phyloP scores from a whole-genome alignment of 1,140 invertebrate species.

The Neodiprion lecontei region DNA sequence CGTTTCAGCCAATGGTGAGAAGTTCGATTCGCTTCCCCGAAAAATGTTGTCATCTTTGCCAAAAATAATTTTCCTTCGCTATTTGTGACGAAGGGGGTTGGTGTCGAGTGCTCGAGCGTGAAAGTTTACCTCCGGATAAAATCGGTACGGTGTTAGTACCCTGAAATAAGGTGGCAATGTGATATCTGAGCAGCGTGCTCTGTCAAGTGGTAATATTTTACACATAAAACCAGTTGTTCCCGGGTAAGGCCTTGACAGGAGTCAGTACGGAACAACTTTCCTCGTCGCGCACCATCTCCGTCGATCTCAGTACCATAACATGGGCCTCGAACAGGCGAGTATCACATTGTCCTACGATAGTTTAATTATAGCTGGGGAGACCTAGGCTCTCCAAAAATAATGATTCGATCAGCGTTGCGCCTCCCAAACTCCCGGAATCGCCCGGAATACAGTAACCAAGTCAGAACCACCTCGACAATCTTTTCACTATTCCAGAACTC shows the following conservation, averaged over 20 bases:
- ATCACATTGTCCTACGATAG: conserved; percentile 50
- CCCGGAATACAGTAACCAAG: neutral
- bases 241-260: neutral
- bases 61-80: conserved; percentile 25
- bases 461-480: too few species aligned
- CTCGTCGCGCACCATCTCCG: too few species aligned
- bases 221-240: neutral
- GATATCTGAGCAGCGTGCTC: neutral
- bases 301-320: conserved; percentile 12
- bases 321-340: conserved; percentile 34
- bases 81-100: neutral
- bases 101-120: neutral
- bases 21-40: conserved; percentile 25
- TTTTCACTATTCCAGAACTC: too few species aligned
- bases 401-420: conserved; percentile 49
- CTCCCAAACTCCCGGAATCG: conserved; percentile 21
- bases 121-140: neutral
- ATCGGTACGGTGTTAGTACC: neutral
- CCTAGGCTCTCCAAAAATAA: conserved; percentile 56
- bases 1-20: conserved; percentile 17
- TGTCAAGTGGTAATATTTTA: neutral
- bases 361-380: conserved; percentile 53
- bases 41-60: conserved; percentile 30
- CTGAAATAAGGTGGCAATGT: neutral
- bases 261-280: neutral